phyloP scores from a whole-genome alignment of 92 coral and sea anemone genomes.

The Desmophyllum pertusum region DNA sequence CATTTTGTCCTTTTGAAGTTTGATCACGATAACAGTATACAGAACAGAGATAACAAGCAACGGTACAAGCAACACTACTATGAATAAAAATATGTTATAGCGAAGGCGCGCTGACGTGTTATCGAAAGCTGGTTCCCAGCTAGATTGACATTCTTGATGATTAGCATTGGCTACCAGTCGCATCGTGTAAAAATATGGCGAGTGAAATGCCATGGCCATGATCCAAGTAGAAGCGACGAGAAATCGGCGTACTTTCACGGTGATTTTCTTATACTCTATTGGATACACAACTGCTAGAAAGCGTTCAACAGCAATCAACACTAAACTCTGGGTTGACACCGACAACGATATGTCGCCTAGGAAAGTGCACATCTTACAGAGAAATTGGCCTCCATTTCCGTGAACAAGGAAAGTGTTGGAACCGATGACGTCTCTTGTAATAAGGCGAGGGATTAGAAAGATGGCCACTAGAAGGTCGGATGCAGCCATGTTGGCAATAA shows the following conservation, averaged over 20 bases:
- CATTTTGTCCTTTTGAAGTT: constrained; percentile 24
- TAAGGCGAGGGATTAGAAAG: no score
- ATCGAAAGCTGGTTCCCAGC: not conserved
- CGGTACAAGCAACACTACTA: constrained; percentile 1
- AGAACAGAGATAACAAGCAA: constrained; percentile 1
- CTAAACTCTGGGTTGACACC: constrained; percentile 12
- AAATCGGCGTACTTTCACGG: not conserved
- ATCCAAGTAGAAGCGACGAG: no score
- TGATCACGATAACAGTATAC: not conserved
- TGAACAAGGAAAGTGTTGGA: no score
- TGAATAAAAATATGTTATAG: not conserved
- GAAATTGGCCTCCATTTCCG: no score
- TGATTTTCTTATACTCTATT: not conserved
- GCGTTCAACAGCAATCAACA: constrained; percentile 13
- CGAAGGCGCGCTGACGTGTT: not conserved
- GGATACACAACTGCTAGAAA: no score
- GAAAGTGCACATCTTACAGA: no score
- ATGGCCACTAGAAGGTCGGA: no score
- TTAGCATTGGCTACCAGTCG: not conserved
- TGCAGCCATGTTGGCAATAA: no score
- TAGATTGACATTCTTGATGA: not conserved
- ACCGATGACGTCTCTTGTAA: no score
- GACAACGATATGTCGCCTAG: constrained; percentile 5
- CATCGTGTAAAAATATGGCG: not conserved
- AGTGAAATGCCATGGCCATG: no score